Evolutionary conservation across 2,113 vertebrate genomes (phyloP), one percentile per base, ranked within the genome.

Genomic region (Empidonax traillii): DNA sequence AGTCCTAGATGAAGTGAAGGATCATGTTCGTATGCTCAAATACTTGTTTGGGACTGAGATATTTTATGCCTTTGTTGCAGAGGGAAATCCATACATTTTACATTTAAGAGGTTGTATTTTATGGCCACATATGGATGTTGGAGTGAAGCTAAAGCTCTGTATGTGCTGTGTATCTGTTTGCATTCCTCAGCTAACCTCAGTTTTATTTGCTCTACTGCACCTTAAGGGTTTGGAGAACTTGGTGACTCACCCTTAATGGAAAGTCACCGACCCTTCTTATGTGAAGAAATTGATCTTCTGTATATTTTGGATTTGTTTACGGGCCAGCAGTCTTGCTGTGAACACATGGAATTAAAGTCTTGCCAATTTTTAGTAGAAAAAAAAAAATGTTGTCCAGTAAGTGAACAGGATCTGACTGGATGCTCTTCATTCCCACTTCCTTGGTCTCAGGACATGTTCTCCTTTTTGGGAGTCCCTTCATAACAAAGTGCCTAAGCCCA

Each of bases 1-100:
- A 97, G 86, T 87, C 75, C 73, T 94, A 97, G 91, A 91, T 96
- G 79, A 97, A 97, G 96, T 95, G 93, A 96, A 96, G 95, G 96
- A 96, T 97, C 93, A 69, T 95, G 92, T 96, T 97, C 91, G 2
- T 92, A 87, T 82, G 85, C 86, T 97, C 53, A 87, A 94, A 81
- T 90, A 35, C 73, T 91, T 96, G 59, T 95, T 95, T 95, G 84
- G 75, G 76, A 96, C 61, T 53, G 63, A 97, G 84, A 53, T 80
- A 73, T 96, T 97, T 94, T 81, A 91, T 97, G 96, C 92, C 86
- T 97, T 97, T 85, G 76, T 93, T 96, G 94, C 81, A 94, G 76
- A 96, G 95, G 69, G 96, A 97, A 87, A 96, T 91, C 91, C 85
- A 72, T 94, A 73, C 66, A 81, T 96, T 92, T 82, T 81, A 63